These are phyloP conservation scores for Urophycis tenuis DNA, from an alignment of 2,797 vertebrate species.

Conservation along the genomic window DNA sequence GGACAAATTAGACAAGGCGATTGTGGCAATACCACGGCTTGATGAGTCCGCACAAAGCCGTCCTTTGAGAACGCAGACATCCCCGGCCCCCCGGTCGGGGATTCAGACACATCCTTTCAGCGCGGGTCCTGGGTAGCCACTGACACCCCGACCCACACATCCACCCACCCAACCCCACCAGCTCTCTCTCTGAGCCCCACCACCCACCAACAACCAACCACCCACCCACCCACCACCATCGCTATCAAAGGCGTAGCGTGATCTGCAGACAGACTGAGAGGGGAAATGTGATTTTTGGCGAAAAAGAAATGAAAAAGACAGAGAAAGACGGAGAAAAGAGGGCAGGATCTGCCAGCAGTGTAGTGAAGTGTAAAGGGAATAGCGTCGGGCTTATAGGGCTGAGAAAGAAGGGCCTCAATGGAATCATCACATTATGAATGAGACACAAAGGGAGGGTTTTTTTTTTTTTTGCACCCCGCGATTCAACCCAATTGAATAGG, in stretches of 20 bases:
- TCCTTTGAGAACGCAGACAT: slow-evolving; percentile 46
- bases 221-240: slow-evolving; percentile 39
- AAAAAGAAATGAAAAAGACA: slow-evolving; percentile 24
- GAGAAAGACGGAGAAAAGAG: slow-evolving; percentile 24
- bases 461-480: slow-evolving; percentile 26
- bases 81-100: slow-evolving; percentile 34
- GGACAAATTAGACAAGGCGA: slow-evolving; percentile 55
- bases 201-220: slow-evolving; percentile 31
- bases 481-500: slow-evolving; percentile 28
- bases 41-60: slow-evolving; percentile 51
- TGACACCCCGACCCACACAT: slow-evolving; percentile 44
- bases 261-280: slow-evolving; percentile 51
- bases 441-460: slow-evolving; percentile 37
- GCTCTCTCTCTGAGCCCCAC: neutral
- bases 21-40: slow-evolving; percentile 46
- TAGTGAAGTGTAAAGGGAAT: slow-evolving; percentile 45
- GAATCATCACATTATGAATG: slow-evolving; percentile 36
- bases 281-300: slow-evolving; percentile 41
- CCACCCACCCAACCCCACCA: slow-evolving; percentile 19
- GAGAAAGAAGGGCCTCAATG: slow-evolving; percentile 33
- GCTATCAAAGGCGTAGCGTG: slow-evolving; percentile 63
- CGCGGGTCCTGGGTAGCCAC: slow-evolving; percentile 40
- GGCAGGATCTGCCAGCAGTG: slow-evolving; percentile 7
- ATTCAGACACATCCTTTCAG: slow-evolving; percentile 52
- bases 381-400: slow-evolving; percentile 24